Base-by-base conservation (phyloP, 2,888 invertebrate genomes). In the Cheilosia grossa region DNA sequence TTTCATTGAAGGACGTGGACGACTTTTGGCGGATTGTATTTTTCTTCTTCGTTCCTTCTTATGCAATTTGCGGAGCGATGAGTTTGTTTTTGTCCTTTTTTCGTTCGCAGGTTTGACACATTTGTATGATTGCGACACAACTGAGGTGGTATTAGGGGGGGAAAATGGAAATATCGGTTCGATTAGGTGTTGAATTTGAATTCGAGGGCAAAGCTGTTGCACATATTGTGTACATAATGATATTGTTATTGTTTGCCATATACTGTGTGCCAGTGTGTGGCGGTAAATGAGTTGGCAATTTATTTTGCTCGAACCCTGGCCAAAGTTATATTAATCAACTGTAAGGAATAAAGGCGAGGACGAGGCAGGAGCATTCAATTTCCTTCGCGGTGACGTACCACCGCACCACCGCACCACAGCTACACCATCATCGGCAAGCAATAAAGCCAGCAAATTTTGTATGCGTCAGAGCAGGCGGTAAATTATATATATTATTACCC, bases 381-480 rank as follows among this genome's bases (percentile, higher is more conserved):
- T 27, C 42, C 33, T 66, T 13, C 7, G 21, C 27, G 53, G 15
- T 24, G 24, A 13, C 33, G 30, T 49, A 9, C 27, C 24, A 30
- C 47, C 47, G 49, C 47, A 63, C 33, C 21, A 47, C 17, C 17
- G 47, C 13, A 5, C 30, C 15, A 47, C 19, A 2, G 13, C 24
- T 4, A 7, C 33, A 27, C 19, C 15, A n/a, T 21, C 10, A 27
- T 15, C 17, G 49, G 33, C 15, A 5, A 49, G 37, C 10, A 59
- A 40, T 58, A 27, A 58, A 49, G 37, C 17, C 13, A 58, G 49
- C 33, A 37, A 24, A 58, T 70, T 70, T 70, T 24, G 49, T 58
- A 56, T 69, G 69, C 69, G 56, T 69, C 69, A 69, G 69, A 70
- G 58, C 49, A 69, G 56, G 30, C 54, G 40, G 64, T 64, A 51